A percentile compares a stretch with the other conserved stretches of the same genome.
Conservation (phyloP, 2,888 invertebrate species). For the Hemaris fuciformis region DNA sequence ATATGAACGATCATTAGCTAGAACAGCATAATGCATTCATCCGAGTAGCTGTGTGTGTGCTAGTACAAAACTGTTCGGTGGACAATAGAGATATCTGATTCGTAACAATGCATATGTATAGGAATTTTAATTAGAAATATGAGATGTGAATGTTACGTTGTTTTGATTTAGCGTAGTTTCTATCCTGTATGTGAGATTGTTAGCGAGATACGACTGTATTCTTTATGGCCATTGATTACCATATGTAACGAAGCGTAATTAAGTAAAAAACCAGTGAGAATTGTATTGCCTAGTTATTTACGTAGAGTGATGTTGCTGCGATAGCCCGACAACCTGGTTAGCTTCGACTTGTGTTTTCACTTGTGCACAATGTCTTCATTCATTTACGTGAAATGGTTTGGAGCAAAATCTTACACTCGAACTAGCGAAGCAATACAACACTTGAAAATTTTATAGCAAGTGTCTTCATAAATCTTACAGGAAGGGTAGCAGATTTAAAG, state of each 20-base stretch:
- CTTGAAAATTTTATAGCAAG: background rate
- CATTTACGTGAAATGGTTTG: background rate
- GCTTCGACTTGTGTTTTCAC: slow-evolving; percentile 6
- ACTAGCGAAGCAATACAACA: no score
- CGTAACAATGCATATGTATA: slow-evolving; percentile 67
- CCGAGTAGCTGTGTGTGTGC: slow-evolving; percentile 28
- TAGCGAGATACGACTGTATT: slow-evolving; percentile 40
- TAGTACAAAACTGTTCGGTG: slow-evolving; percentile 59
- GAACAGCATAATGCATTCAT: slow-evolving; percentile 55
- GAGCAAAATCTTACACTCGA: background rate
- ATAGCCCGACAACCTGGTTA: slow-evolving; percentile 7
- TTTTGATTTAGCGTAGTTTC: slow-evolving; percentile 57
- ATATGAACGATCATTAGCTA: slow-evolving; percentile 52
- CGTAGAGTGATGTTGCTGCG: background rate
- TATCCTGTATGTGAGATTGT: slow-evolving; percentile 44
- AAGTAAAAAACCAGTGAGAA: slow-evolving; percentile 34
- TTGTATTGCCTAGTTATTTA: slow-evolving; percentile 11
- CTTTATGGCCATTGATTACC: slow-evolving; percentile 53
- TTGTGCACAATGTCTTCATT: background rate
- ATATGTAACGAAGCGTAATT: slow-evolving; percentile 48
- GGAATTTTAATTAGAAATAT: slow-evolving; percentile 78
- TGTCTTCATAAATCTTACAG: background rate
- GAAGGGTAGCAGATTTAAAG: background rate
- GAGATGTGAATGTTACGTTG: slow-evolving; percentile 57
- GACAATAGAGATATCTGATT: slow-evolving; percentile 78